Evolutionary conservation across 2,113 vertebrate genomes (phyloP).

Genomic region (Corythornis cristatus): DNA sequence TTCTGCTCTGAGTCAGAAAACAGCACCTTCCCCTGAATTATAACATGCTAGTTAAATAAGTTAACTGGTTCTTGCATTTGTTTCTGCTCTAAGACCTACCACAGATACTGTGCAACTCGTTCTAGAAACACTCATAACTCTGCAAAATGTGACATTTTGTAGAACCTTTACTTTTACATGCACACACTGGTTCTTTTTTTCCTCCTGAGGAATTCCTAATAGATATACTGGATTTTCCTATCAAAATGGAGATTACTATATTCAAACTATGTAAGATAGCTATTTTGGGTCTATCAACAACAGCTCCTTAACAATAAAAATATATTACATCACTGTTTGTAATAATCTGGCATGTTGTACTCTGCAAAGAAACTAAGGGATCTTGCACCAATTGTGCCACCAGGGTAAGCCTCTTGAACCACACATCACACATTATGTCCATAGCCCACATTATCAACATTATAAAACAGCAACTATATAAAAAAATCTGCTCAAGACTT

Average conservation of each 20-base stretch:
- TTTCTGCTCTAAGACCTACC: background rate
- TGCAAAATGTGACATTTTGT: background rate
- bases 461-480: background rate
- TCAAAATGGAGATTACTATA: background rate
- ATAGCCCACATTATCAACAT: background rate
- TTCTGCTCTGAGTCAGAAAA: background rate
- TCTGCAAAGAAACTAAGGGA: background rate
- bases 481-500: background rate
- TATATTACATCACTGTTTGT: background rate
- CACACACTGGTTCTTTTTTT: background rate
- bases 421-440: background rate
- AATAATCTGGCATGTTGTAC: background rate
- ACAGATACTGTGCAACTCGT: background rate
- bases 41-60: background rate
- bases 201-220: background rate
- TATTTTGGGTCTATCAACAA: background rate
- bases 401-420: conserved; percentile 20
- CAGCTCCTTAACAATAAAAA: background rate
- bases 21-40: background rate
- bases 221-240: background rate
- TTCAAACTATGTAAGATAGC: background rate
- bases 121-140: background rate
- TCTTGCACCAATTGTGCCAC: background rate
- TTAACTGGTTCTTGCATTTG: background rate
- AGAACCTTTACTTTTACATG: background rate